phyloP scores from a whole-genome alignment of 2,113 vertebrate species.

The Plecotus auritus region DNA sequence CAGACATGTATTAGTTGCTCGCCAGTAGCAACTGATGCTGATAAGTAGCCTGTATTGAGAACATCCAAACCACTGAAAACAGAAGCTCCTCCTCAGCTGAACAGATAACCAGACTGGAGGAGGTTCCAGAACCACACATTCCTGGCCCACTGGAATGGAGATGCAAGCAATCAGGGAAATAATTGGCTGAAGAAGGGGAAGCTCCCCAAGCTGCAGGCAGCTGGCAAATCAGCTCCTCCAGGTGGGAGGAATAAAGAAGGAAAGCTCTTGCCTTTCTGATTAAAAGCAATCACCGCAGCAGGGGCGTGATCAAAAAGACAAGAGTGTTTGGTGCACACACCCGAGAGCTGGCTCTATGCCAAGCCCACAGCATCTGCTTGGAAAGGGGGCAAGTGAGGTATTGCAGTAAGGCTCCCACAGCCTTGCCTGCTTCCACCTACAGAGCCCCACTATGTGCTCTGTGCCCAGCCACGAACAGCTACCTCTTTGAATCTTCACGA shows the following conservation, averaged over 20 bases:
- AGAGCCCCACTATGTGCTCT: background rate
- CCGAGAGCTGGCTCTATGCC: background rate
- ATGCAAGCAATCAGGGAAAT: background rate
- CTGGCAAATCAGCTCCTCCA: background rate
- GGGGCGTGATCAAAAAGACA: background rate
- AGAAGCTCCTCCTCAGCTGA: background rate
- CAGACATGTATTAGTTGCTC: background rate
- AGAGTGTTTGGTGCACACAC: background rate
- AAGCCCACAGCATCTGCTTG: background rate
- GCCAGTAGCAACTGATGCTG: background rate
- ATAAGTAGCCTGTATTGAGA: background rate
- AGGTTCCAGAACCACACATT: background rate
- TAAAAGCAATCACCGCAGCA: background rate
- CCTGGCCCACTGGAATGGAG: background rate
- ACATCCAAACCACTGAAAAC: conserved; percentile 29
- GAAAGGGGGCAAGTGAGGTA: background rate
- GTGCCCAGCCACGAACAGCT: background rate
- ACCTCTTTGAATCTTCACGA: background rate
- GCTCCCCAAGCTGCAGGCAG: background rate
- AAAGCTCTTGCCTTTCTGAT: background rate
- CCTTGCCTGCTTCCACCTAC: background rate
- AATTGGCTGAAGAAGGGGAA: background rate
- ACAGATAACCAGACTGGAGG: background rate
- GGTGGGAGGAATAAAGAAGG: background rate
- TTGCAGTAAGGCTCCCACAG: no score